These are phyloP conservation scores for Schrankia costaestrigalis DNA, from an alignment of 2,888 invertebrate species.

Conservation along the genomic window DNA sequence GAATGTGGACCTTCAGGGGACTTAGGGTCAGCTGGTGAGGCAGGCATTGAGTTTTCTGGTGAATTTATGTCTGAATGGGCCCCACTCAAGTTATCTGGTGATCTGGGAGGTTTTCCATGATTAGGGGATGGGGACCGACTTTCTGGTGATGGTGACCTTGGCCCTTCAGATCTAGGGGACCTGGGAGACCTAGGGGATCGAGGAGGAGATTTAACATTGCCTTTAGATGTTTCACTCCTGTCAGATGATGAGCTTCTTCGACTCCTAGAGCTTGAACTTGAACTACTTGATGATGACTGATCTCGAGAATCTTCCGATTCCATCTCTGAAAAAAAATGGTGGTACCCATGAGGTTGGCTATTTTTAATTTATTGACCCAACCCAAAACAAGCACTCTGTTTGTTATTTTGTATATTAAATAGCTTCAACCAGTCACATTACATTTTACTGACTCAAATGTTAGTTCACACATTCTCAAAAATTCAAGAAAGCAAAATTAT, in stretches of 20 bases:
- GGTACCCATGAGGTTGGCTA: constrained; percentile 32
- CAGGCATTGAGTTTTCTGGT: constrained; percentile 67
- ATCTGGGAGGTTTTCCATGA: constrained; percentile 40
- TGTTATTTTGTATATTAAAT: constrained; percentile 34
- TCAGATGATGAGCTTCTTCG: constrained; percentile 67
- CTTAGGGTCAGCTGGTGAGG: constrained; percentile 60
- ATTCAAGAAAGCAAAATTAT: constrained; percentile 19
- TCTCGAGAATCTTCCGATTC: constrained; percentile 83
- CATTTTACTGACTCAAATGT: constrained; percentile 29
- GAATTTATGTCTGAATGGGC: constrained; percentile 73
- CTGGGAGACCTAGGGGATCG: constrained; percentile 19
- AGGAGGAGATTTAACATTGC: constrained; percentile 58
- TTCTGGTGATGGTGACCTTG: constrained; percentile 56
- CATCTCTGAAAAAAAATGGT: constrained; percentile 72
- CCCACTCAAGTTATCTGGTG: constrained; percentile 66
- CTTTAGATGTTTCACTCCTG: constrained; percentile 61
- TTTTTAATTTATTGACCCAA: constrained; percentile 24
- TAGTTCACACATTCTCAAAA: constrained; percentile 35
- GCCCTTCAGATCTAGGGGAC: constrained; percentile 40
- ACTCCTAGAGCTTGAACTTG: constrained; percentile 72
- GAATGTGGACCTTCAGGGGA: constrained; percentile 74
- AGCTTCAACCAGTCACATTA: constrained; percentile 36
- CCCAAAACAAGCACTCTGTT: constrained; percentile 47
- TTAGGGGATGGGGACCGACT: constrained; percentile 45
- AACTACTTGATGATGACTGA: constrained; percentile 73